A percentile compares a stretch with the other conserved stretches of the same genome.
phyloP scores from a whole-genome alignment of 2,888 invertebrate species.

The Drosophila kokeensis region DNA sequence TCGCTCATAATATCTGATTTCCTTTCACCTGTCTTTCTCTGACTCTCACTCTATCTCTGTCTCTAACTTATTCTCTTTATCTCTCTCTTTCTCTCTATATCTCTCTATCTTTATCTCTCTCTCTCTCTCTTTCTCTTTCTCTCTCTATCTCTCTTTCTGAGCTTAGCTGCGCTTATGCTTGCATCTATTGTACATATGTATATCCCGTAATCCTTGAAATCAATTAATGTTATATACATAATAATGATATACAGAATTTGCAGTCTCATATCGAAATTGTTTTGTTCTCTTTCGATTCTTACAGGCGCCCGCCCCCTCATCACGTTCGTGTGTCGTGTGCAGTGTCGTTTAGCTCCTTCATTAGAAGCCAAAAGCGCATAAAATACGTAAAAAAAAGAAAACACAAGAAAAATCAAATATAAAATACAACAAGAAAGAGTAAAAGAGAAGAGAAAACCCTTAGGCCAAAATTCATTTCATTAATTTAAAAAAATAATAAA shows the following conservation, averaged over 20 bases:
- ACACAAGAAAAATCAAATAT: not conserved
- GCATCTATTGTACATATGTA: slow-evolving; percentile 45
- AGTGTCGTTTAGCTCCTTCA: slow-evolving; percentile 50
- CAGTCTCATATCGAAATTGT: slow-evolving; percentile 77
- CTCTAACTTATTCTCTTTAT: slow-evolving; percentile 11
- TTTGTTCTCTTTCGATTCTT: slow-evolving; percentile 82
- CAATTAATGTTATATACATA: slow-evolving; percentile 35
- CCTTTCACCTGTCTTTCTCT: not conserved
- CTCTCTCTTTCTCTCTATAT: slow-evolving; percentile 9
- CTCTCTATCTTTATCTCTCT: slow-evolving; percentile 17
- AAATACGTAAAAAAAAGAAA: slow-evolving; percentile 39
- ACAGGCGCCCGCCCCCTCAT: slow-evolving; percentile 66
- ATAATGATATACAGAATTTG: slow-evolving; percentile 48
- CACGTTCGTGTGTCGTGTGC: slow-evolving; percentile 64
- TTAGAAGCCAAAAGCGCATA: slow-evolving; percentile 58
- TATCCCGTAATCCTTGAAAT: slow-evolving; percentile 15
- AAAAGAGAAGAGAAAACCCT: slow-evolving; percentile 15
- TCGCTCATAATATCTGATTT: slow-evolving; percentile 1
- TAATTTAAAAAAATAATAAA: slow-evolving; percentile 34
- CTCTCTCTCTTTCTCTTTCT: slow-evolving; percentile 10
- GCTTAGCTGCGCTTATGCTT: slow-evolving; percentile 48
- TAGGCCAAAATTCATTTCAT: slow-evolving; percentile 9
- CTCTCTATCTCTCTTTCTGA: slow-evolving; percentile 21
- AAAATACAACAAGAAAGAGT: slow-evolving; percentile 28
- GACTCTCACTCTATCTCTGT: slow-evolving; percentile 8